These are phyloP conservation scores for Drosophila grimshawi DNA, from an alignment of 1,140 invertebrate genomes.

Conservation along the genomic window DNA sequence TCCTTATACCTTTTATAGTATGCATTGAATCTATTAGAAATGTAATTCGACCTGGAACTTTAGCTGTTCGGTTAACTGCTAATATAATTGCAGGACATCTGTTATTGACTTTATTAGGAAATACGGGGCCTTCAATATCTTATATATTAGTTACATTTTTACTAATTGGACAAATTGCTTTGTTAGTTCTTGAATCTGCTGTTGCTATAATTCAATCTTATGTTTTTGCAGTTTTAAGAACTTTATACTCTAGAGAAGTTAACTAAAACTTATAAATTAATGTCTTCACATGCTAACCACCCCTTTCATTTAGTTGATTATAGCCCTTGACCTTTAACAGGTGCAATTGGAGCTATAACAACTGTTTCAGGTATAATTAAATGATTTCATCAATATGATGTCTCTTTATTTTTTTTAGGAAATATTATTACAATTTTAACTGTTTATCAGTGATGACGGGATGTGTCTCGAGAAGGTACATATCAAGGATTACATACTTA, in stretches of 20 bases:
- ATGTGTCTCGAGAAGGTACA: slow-evolving; percentile 86
- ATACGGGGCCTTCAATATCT: slow-evolving; percentile 59
- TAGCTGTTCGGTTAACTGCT: slow-evolving; percentile 88
- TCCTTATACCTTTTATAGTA: slow-evolving; percentile 86
- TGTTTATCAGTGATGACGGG: slow-evolving; percentile 88
- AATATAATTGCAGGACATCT: slow-evolving; percentile 85
- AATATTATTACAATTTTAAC: slow-evolving; percentile 85
- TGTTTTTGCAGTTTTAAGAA: slow-evolving; percentile 84
- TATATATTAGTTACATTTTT: slow-evolving; percentile 79
- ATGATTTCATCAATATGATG: slow-evolving; percentile 85
- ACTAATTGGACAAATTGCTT: slow-evolving; percentile 85
- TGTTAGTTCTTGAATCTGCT: slow-evolving; percentile 35
- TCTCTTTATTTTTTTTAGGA: slow-evolving; percentile 84
- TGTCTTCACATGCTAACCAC: slow-evolving; percentile 56
- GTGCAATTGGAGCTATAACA: slow-evolving; percentile 54
- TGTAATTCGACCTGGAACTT: slow-evolving; percentile 85
- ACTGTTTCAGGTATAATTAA: slow-evolving; percentile 58
- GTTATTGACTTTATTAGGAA: slow-evolving; percentile 85
- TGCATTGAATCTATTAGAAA: slow-evolving; percentile 86
- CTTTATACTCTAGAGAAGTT: no score
- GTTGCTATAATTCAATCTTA: slow-evolving; percentile 86
- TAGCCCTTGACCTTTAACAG: slow-evolving; percentile 79
- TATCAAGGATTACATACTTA: no score
- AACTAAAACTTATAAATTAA: no score
- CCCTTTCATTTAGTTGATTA: slow-evolving; percentile 86